Base-by-base conservation (phyloP, 2,797 vertebrate species). In the Oryzias sinensis region DNA sequence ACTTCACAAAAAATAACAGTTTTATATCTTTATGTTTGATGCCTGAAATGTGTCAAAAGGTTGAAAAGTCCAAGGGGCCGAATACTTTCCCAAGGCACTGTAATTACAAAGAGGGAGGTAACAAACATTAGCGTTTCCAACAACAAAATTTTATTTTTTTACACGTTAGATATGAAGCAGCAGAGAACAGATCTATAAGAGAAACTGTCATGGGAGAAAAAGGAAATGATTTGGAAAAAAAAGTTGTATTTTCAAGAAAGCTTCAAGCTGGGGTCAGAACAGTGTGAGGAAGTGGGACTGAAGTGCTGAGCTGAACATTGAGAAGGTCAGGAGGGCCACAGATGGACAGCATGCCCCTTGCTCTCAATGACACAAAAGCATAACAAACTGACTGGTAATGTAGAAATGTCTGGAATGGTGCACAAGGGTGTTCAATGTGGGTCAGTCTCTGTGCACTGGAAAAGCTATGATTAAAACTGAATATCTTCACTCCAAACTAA, bases 401-500 rank as follows among this genome's bases (percentile, higher is more conserved):
- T 71, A 55, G 53, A 59, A 43, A n/a, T 43, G 43, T 22, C 11
- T 51, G 1, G 14, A 48, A 46, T 25, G 15, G 20, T 25, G 7
- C 60, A 44, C 29, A 44, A 22, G 16, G 20, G 50, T 59, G 57
- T 25, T 42, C 47, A 47, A 33, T 45, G 49, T 53, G 49, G 49
- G 48, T 63, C 51, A 63, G 56, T 53, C 33, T 57, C 29, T 29
- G 20, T 20, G 17, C 7, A 37, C 20, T 17, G 16, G 14, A 14
- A 24, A 63, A 49, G 44, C 50, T 41, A 27, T 20, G 24, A 65
- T 56, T 62, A 70, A 67, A 70, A 54, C 63, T 70, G n/a, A 14
- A 62, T 59, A 73, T 45, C 43, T 43, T 5, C 70, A 65, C 63
- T 73, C 33, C 6, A 18, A 62, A 58, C 57, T 70, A 73, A 76